Conservation (phyloP, 2,113 vertebrate genomes). For the Podarcis muralis region DNA sequence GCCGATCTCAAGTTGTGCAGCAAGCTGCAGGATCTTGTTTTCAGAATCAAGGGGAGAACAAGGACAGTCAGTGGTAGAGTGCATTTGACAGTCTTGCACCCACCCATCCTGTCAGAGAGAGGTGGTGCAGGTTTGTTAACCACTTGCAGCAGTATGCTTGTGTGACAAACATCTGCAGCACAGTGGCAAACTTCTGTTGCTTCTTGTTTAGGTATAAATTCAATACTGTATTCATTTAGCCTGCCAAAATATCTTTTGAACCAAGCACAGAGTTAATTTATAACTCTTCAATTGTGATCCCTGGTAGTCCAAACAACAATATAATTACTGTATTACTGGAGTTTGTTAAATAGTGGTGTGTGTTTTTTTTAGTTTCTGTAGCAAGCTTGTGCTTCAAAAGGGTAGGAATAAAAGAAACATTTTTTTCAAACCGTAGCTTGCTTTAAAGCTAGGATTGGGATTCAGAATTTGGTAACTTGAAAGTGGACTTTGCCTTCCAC, state of each 20-base stretch:
- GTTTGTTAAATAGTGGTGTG: constrained; percentile 40
- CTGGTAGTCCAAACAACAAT: background rate
- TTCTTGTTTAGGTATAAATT: constrained; percentile 18
- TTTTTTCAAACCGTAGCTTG: constrained; percentile 16
- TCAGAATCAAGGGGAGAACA: constrained; percentile 58
- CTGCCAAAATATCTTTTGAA: constrained; percentile 23
- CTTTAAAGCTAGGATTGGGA: constrained; percentile 32
- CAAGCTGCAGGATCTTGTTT: constrained; percentile 4
- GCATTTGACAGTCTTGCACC: constrained; percentile 41
- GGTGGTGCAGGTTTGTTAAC: constrained; percentile 37
- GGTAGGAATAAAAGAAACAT: constrained; percentile 15
- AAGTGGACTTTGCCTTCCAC: constrained; percentile 21
- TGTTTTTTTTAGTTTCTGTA: constrained; percentile 49
- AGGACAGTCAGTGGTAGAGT: constrained; percentile 46
- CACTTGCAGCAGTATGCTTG: background rate
- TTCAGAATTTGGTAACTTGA: constrained; percentile 30
- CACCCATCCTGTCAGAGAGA: constrained; percentile 68
- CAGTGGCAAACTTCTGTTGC: constrained; percentile 22
- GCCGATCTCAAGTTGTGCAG: constrained; percentile 36
- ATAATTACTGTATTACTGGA: constrained; percentile 37
- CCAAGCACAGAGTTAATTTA: background rate
- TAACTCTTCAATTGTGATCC: constrained; percentile 28
- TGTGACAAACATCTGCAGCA: constrained; percentile 29
- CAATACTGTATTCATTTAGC: constrained; percentile 1
- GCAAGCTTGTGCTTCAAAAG: constrained; percentile 47